These are phyloP conservation scores for Drosophila fungiperda DNA, from an alignment of 2,888 invertebrate genomes.

Conservation along the genomic window DNA sequence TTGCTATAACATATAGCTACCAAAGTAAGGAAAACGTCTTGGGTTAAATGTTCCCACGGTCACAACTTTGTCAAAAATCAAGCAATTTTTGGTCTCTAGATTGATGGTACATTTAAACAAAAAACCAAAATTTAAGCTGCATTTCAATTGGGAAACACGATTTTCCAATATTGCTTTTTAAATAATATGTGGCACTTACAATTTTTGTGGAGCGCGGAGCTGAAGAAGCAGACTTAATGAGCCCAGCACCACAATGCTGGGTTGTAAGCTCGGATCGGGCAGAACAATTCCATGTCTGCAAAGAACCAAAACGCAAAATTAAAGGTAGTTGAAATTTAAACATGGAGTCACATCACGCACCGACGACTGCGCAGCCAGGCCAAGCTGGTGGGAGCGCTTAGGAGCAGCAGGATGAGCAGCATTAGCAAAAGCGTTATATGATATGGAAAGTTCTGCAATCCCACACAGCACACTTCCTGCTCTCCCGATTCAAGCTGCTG, in stretches of 20 bases:
- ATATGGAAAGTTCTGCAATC: conserved; percentile 87
- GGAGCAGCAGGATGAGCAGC: conserved; percentile 88
- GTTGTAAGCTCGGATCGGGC: conserved; percentile 88
- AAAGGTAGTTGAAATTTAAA: not conserved
- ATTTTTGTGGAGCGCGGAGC: conserved; percentile 88
- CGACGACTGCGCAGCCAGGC: conserved; percentile 93
- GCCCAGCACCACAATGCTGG: conserved; percentile 87
- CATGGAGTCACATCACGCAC: conserved; percentile 86
- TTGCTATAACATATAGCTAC: not conserved
- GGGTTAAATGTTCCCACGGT: not conserved
- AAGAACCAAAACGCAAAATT: not conserved
- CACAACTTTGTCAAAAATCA: not conserved
- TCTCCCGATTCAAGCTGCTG: not conserved
- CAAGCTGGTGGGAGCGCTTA: conserved; percentile 90
- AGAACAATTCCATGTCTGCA: conserved; percentile 68
- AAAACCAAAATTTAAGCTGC: not conserved
- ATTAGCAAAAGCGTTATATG: conserved; percentile 90
- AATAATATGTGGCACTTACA: conserved; percentile 86
- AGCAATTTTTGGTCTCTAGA: not conserved
- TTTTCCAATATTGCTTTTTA: too few relatives aligned
- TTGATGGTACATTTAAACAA: not conserved
- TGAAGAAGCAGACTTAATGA: conserved; percentile 89
- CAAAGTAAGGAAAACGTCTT: not conserved
- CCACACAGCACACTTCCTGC: conserved; percentile 40
- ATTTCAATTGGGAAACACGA: not conserved